Conservation (phyloP, 2,113 vertebrate genomes). For the Chiloscyllium plagiosum region DNA sequence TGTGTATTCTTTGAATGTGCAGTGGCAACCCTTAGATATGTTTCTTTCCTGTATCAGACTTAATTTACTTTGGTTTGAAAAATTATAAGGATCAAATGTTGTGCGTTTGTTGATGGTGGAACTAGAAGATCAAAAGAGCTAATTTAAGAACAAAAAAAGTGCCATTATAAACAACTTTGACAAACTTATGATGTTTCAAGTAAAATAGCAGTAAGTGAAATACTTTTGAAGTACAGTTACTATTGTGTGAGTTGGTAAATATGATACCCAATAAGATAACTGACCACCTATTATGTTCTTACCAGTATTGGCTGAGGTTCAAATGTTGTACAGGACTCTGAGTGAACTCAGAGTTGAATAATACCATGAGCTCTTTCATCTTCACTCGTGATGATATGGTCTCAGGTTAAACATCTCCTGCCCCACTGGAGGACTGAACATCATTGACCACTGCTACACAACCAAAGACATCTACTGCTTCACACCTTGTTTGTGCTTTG, state of each 20-base stretch:
- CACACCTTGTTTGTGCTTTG: no score
- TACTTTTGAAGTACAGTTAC: not conserved
- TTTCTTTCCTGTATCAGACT: not conserved
- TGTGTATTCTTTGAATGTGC: not conserved
- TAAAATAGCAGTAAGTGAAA: not conserved
- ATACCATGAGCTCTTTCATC: not conserved
- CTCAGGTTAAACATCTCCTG: not conserved
- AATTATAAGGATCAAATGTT: not conserved
- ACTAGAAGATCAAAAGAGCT: not conserved
- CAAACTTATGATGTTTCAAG: no score
- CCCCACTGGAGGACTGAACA: no score
- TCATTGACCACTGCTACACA: no score
- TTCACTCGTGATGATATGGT: not conserved
- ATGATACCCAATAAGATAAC: not conserved
- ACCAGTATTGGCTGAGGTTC: not conserved
- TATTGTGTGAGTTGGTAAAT: not conserved
- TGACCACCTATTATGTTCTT: not conserved
- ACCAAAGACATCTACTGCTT: no score
- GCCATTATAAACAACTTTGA: not conserved
- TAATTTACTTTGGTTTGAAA: not conserved
- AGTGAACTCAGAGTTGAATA: not conserved
- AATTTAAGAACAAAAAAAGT: not conserved
- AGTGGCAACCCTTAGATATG: not conserved
- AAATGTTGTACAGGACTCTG: not conserved
- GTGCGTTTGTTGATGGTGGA: not conserved